These are phyloP conservation scores for Parapsyche elsis DNA, from an alignment of 1,140 invertebrate genomes.

Conservation along the genomic window DNA sequence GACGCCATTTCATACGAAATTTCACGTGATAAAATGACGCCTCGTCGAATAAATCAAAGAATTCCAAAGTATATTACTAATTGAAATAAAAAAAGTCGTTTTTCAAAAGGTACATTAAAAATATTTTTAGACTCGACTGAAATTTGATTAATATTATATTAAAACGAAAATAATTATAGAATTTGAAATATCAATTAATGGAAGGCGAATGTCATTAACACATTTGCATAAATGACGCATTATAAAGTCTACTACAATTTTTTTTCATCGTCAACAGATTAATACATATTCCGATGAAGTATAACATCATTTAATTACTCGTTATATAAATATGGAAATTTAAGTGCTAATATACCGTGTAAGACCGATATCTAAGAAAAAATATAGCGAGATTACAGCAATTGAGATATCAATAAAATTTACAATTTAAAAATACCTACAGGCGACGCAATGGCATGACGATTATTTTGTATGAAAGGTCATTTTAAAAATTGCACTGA, in stretches of 20 bases:
- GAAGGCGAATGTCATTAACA: too few relatives aligned
- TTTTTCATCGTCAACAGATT: too few relatives aligned
- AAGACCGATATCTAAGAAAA: neutral
- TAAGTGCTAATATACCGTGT: too few relatives aligned
- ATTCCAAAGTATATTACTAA: neutral
- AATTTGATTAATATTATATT: too few relatives aligned
- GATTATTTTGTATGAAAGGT: neutral
- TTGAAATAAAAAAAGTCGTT: neutral
- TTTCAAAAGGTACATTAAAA: too few relatives aligned
- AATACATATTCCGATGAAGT: neutral
- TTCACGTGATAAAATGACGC: neutral
- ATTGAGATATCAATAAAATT: neutral
- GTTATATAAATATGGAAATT: too few relatives aligned
- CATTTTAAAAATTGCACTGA: constrained; percentile 8
- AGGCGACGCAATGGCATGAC: neutral
- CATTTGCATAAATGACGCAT: too few relatives aligned
- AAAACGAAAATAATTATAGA: too few relatives aligned
- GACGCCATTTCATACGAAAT: neutral
- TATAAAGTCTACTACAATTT: too few relatives aligned
- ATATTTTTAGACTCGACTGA: too few relatives aligned
- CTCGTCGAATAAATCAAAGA: constrained; percentile 3
- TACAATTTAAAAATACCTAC: neutral
- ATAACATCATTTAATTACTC: constrained; percentile 4
- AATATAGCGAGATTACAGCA: neutral
- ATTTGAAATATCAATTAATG: too few relatives aligned